Conservation (phyloP, 2,797 vertebrate species). For the Anableps anableps region DNA sequence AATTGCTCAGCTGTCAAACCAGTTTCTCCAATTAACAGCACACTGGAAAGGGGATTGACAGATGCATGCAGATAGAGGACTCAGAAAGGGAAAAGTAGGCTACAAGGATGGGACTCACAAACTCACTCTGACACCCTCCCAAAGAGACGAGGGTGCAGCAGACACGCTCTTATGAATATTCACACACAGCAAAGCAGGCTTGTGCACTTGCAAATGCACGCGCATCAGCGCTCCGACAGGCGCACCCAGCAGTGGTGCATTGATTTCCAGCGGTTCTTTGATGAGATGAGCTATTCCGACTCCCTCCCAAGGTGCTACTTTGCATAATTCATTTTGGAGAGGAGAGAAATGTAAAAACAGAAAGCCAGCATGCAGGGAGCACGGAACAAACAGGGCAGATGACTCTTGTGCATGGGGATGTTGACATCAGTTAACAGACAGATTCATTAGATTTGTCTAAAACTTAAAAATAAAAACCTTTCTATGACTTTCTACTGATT, state of each 20-base stretch:
- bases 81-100: conserved; percentile 56
- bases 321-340: conserved; percentile 81
- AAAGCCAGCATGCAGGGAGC: conserved; percentile 68
- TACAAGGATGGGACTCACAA: conserved; percentile 47
- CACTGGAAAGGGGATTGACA: conserved; percentile 49
- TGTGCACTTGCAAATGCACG: conserved; percentile 48
- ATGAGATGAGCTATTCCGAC: conserved; percentile 81
- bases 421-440: conserved; percentile 72
- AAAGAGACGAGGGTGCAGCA: conserved; percentile 50
- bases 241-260: conserved; percentile 74
- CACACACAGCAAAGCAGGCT: conserved; percentile 51
- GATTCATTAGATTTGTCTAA: conserved; percentile 66
- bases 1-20: conserved; percentile 69
- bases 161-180: conserved; percentile 60
- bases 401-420: conserved; percentile 50
- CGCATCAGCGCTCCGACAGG: conserved; percentile 34
- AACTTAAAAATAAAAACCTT: conserved; percentile 34
- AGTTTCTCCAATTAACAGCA: conserved; percentile 70
- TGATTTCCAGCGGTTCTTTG: conserved; percentile 81
- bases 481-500: conserved; percentile 65
- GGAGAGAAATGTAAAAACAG: conserved; percentile 73
- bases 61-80: conserved; percentile 53
- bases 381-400: conserved; percentile 65
- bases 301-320: conserved; percentile 80
- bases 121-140: conserved; percentile 50